Base-by-base conservation (phyloP, 2,113 vertebrate species). In the Tauraco erythrolophus region DNA sequence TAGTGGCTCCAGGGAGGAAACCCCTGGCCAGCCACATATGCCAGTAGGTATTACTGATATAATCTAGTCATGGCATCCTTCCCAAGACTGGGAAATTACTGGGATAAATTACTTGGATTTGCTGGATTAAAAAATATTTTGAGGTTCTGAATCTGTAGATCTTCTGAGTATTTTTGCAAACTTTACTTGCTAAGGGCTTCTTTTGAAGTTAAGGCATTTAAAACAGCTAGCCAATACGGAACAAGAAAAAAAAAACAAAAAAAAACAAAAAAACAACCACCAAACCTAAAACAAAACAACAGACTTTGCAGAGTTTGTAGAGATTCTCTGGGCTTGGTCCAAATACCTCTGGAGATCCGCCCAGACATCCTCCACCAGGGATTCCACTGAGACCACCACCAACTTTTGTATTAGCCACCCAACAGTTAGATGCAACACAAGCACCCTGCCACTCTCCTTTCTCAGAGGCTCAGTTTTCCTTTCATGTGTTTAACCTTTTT, bases 81-180 rank as follows among this genome's bases (percentile, higher is more conserved):
- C 54, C 87, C 62, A 57, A 69, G 23, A n/a, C 16, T 28, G 30
- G 50, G 74, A 70, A 78, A 61, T 69, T 46, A 45, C 25, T 31
- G 66, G 78, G 62, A 71, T 76, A 79, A 92, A 93, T 68, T 82
- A 84, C 64, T 45, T 62, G 76, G 56, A 84, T 84, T 88, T 96
- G 14, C 16, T 28, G 24, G 28, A 87, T 71, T 91, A 39, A 91
- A 92, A 91, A 60, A 51, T 70, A 58, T 5, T 13, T 35, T 74
- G 56, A 77, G 37, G 64, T 70, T 53, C 53, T 51, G 37, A 76
- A 71, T 35, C 76, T 53, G 19, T 31, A 64, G 27, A 24, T 41
- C 30, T 83, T 48, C 37, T 33, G 76, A 41, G 31, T 19, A 54
- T 72, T 81, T 89, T n/a, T 39, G 11, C 56, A 93, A 88, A 51